A percentile compares a stretch with the other conserved stretches of the same genome.
Evolutionary conservation across 2,797 vertebrate species (phyloP).

Genomic region (Leuciscus waleckii): DNA sequence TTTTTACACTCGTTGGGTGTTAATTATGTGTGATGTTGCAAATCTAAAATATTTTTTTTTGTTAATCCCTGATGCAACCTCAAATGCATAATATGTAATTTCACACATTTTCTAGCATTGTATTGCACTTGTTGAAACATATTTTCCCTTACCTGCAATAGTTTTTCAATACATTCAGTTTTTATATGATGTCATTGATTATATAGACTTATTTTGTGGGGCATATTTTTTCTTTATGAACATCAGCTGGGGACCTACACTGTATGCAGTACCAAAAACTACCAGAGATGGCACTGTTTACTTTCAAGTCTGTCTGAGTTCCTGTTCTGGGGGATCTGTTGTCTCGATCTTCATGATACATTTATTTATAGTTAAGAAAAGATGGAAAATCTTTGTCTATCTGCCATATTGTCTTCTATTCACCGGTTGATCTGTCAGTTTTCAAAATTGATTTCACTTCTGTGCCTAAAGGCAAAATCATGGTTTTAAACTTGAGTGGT

Average conservation of each 20-base stretch:
- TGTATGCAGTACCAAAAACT: not conserved
- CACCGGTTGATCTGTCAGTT: slow-evolving; percentile 29
- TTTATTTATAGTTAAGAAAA: slow-evolving; percentile 30
- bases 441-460: slow-evolving; percentile 33
- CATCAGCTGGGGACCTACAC: not conserved
- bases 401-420: slow-evolving; percentile 20
- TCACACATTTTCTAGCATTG: not conserved
- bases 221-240: not conserved
- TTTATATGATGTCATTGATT: not conserved
- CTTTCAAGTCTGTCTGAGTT: slow-evolving; percentile 41
- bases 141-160: not conserved
- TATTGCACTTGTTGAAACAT: not conserved
- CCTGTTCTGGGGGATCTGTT: not conserved
- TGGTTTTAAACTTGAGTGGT: slow-evolving; percentile 5
- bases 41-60: slow-evolving; percentile 2
- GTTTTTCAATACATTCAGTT: not conserved
- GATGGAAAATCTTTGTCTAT: slow-evolving; percentile 15
- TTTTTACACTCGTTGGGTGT: not conserved
- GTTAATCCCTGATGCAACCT: slow-evolving; percentile 9
- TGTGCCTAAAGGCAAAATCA: slow-evolving; percentile 27
- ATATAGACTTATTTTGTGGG: not conserved
- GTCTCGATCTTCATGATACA: not conserved
- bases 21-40: slow-evolving; percentile 21
- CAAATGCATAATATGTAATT: not conserved
- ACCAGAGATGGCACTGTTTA: slow-evolving; percentile 61